These are phyloP conservation scores for Sussaba pulchella DNA, from an alignment of 2,888 invertebrate species.

Conservation along the genomic window DNA sequence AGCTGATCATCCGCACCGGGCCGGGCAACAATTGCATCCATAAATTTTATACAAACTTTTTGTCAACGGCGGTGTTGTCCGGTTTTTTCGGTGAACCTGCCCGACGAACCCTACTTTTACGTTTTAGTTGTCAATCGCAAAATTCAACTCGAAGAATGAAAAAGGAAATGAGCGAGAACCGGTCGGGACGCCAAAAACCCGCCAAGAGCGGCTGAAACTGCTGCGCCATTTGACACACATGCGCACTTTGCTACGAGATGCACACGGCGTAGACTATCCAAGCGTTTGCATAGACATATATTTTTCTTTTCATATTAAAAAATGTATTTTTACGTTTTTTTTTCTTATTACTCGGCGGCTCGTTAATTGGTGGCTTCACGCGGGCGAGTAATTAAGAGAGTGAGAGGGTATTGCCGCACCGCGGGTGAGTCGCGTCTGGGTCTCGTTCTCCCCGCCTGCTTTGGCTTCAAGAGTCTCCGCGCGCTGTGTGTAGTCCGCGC, in stretches of 20 bases:
- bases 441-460: background rate
- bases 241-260: conserved; percentile 3
- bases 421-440: conserved; percentile 29
- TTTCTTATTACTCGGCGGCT: conserved; percentile 64
- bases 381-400: conserved; percentile 68
- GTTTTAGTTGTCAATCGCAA: conserved; percentile 12
- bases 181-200: conserved; percentile 54
- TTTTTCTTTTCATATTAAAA: background rate
- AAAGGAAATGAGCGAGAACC: conserved; percentile 60
- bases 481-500: background rate
- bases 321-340: conserved; percentile 10
- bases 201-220: conserved; percentile 40
- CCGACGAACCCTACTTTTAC: too few species aligned
- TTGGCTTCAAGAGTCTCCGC: conserved; percentile 2
- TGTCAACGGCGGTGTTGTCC: background rate
- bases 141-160: conserved; percentile 59
- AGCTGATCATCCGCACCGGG: conserved; percentile 12
- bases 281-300: background rate
- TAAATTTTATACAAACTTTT: conserved; percentile 10
- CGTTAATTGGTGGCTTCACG: conserved; percentile 69
- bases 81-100: too few species aligned
- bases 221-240: background rate
- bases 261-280: conserved; percentile 22
- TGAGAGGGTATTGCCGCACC: conserved; percentile 48
- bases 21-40: conserved; percentile 1